Conservation (phyloP, 2,113 vertebrate genomes). For the Salvelinus fontinalis region DNA sequence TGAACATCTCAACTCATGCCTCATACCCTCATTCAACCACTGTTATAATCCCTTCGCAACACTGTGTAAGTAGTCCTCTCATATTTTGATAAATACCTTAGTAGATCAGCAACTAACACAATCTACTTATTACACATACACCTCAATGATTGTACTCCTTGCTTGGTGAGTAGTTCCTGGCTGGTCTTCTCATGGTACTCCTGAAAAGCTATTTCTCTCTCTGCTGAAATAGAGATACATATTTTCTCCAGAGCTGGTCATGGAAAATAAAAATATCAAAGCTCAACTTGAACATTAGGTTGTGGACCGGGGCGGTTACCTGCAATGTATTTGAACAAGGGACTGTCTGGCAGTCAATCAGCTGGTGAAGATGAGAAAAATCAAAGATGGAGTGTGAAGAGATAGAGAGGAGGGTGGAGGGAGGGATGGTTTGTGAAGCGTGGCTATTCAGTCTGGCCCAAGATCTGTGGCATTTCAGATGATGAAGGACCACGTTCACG, state of each 20-base stretch:
- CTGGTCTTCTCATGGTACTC: background rate
- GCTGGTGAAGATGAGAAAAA: conserved; percentile 20
- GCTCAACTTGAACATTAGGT: conserved; percentile 17
- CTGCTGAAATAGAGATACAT: conserved; percentile 10
- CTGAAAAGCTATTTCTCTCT: background rate
- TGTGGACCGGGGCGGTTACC: background rate
- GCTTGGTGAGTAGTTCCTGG: background rate
- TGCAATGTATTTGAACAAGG: conserved; percentile 24
- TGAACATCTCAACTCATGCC: too few species aligned
- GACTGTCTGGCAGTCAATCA: conserved; percentile 5
- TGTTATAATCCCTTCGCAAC: too few species aligned
- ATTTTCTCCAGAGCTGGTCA: background rate
- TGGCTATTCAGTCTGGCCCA: background rate
- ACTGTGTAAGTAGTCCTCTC: too few species aligned
- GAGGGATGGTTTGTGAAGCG: conserved; percentile 1
- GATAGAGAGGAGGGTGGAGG: background rate
- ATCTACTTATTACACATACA: too few species aligned
- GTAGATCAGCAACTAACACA: too few species aligned
- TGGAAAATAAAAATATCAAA: conserved; percentile 5
- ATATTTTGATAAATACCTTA: too few species aligned
- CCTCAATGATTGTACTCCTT: too few species aligned
- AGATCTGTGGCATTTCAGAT: conserved; percentile 19
- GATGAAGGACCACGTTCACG: conserved; percentile 1
- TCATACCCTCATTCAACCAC: too few species aligned
- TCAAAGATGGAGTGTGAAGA: background rate